Conservation (phyloP, 1,140 invertebrate species). For the Littorina saxatilis region DNA sequence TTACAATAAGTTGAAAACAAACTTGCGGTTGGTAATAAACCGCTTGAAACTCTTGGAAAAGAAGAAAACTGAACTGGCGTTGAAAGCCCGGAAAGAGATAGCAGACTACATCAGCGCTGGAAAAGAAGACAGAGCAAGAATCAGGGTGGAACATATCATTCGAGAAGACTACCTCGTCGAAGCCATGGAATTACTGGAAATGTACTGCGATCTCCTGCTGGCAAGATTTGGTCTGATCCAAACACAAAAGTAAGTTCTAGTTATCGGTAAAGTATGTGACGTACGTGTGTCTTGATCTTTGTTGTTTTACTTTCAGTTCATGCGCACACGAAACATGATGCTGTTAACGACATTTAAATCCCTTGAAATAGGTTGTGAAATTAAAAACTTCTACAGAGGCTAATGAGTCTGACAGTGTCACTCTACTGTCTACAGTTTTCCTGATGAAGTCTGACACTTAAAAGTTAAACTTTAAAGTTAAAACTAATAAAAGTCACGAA, state of each 20-base stretch:
- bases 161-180: conserved; percentile 99
- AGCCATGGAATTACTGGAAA: conserved; percentile 99
- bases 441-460: too few species aligned
- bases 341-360: too few species aligned
- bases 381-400: too few species aligned
- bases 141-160: conserved; percentile 98
- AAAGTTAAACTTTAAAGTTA: too few species aligned
- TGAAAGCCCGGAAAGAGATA: conserved; percentile 98
- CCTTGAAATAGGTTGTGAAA: too few species aligned
- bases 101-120: conserved; percentile 91
- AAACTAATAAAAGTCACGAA: too few species aligned
- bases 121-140: conserved; percentile 95
- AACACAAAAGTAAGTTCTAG: conserved; percentile 93
- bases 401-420: too few species aligned
- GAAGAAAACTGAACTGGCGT: conserved; percentile 97
- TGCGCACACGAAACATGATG: too few species aligned
- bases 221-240: conserved; percentile 97
- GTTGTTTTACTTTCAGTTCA: too few species aligned
- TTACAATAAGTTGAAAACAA: conserved; percentile 93
- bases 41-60: conserved; percentile 97
- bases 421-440: too few species aligned
- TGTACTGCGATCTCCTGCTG: conserved; percentile 99
- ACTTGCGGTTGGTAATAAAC: conserved; percentile 93
- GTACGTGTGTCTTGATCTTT: too few species aligned
- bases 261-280: background rate